Conservation (phyloP, 1,140 invertebrate species). For the Lithobius niger region DNA sequence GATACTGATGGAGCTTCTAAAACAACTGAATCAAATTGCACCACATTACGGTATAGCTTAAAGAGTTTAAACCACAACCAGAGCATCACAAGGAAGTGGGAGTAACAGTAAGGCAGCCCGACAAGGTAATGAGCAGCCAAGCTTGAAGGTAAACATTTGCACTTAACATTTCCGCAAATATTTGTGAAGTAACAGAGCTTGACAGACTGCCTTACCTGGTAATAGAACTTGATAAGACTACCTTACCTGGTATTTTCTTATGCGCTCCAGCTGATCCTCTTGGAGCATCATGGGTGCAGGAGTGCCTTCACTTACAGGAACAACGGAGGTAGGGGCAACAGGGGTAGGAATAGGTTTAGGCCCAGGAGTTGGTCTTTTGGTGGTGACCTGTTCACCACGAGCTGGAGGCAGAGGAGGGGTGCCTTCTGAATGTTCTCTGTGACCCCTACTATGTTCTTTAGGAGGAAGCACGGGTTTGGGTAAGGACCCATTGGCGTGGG, state of each 20-base stretch:
- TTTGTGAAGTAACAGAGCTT: too few relatives aligned
- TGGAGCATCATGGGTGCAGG: conserved; percentile 20
- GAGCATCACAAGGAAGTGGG: too few relatives aligned
- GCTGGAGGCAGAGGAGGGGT: background rate
- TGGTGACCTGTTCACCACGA: background rate
- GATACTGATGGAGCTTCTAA: too few relatives aligned
- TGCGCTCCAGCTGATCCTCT: conserved; percentile 72
- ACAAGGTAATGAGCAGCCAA: too few relatives aligned
- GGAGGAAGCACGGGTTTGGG: background rate
- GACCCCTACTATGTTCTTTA: background rate
- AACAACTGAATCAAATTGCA: too few relatives aligned
- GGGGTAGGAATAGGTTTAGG: conserved; percentile 1
- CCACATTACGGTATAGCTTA: too few relatives aligned
- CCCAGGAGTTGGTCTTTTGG: background rate
- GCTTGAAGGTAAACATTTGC: too few relatives aligned
- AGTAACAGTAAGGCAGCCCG: too few relatives aligned
- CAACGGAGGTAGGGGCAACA: background rate
- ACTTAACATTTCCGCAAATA: too few relatives aligned
- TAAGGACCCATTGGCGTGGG: conserved; percentile 24
- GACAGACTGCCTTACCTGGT: too few relatives aligned
- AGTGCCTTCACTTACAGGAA: background rate
- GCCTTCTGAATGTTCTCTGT: background rate
- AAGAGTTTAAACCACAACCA: too few relatives aligned
- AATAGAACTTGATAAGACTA: too few relatives aligned
- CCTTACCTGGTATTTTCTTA: conserved; percentile 73